phyloP scores from a whole-genome alignment of 2,797 vertebrate species.

The Miichthys miiuy region DNA sequence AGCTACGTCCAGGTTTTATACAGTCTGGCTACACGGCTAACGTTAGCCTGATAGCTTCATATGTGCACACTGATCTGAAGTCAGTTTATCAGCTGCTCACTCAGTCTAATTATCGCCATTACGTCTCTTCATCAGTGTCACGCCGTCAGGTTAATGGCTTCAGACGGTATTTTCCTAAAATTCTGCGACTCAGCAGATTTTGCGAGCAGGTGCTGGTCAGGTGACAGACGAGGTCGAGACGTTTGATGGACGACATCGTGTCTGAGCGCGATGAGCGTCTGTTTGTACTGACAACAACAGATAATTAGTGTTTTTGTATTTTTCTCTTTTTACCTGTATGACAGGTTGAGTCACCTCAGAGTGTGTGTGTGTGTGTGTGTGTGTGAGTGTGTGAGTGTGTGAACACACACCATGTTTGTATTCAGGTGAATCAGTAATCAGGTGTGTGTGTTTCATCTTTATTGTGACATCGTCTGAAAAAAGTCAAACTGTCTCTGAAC shows the following conservation, averaged over 20 bases:
- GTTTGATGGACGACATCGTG: not conserved
- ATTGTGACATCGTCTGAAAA: too few relatives aligned
- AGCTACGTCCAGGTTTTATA: too few relatives aligned
- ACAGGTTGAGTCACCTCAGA: slow-evolving; percentile 47
- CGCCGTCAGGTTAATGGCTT: not conserved
- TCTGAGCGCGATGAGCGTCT: slow-evolving; percentile 9
- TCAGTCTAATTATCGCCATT: slow-evolving; percentile 2
- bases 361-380: not conserved
- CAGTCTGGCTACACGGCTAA: too few relatives aligned
- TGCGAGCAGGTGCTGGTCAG: slow-evolving; percentile 9
- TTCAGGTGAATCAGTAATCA: too few relatives aligned
- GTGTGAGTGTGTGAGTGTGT: too few relatives aligned
- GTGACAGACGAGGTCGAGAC: not conserved
- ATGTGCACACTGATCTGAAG: too few relatives aligned
- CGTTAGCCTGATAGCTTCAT: too few relatives aligned
- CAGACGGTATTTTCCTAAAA: not conserved
- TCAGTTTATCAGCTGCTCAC: not conserved
- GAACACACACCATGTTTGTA: too few relatives aligned
- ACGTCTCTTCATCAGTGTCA: not conserved
- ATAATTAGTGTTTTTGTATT: slow-evolving; percentile 64
- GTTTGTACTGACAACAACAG: slow-evolving; percentile 65
- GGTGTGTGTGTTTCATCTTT: too few relatives aligned
- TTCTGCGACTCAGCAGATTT: not conserved
- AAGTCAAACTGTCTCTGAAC: not conserved
- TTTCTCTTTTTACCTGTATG: slow-evolving; percentile 22